These are phyloP conservation scores for Apistogramma diplotaenia DNA, from an alignment of 2,113 vertebrate genomes.

Conservation along the genomic window DNA sequence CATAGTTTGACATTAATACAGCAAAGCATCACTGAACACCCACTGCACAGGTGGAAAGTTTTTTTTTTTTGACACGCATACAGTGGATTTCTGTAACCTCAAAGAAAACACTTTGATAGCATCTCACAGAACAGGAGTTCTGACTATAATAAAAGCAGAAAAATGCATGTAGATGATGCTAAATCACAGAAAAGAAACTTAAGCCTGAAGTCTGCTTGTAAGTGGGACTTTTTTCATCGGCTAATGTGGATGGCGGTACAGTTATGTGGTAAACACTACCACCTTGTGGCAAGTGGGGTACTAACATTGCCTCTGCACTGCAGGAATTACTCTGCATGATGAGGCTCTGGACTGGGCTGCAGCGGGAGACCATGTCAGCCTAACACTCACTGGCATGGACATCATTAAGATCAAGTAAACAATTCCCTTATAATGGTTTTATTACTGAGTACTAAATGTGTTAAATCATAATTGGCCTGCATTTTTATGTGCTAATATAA, in stretches of 20 bases:
- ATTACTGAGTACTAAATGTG: background rate
- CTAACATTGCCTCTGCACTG: conserved; percentile 3
- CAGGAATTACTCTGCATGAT: conserved; percentile 94
- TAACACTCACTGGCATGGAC: conserved; percentile 98
- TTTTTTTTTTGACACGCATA: background rate
- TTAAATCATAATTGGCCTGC: background rate
- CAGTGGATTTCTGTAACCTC: background rate
- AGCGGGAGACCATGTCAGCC: conserved; percentile 95
- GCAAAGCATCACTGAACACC: background rate
- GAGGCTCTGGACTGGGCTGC: conserved; percentile 96
- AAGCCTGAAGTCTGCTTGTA: background rate
- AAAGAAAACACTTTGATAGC: background rate
- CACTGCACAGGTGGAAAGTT: background rate
- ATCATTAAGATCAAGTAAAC: conserved; percentile 99
- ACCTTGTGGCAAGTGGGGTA: conserved; percentile 64
- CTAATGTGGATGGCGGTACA: background rate
- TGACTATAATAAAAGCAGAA: background rate
- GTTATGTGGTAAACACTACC: conserved; percentile 37
- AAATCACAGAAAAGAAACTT: background rate
- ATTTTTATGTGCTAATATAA: background rate
- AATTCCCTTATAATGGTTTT: background rate
- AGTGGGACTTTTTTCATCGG: background rate
- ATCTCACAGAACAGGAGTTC: background rate
- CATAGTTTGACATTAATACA: background rate
- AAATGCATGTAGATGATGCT: background rate